Conservation (phyloP, 2,113 vertebrate genomes). For the Canis aureus region DNA sequence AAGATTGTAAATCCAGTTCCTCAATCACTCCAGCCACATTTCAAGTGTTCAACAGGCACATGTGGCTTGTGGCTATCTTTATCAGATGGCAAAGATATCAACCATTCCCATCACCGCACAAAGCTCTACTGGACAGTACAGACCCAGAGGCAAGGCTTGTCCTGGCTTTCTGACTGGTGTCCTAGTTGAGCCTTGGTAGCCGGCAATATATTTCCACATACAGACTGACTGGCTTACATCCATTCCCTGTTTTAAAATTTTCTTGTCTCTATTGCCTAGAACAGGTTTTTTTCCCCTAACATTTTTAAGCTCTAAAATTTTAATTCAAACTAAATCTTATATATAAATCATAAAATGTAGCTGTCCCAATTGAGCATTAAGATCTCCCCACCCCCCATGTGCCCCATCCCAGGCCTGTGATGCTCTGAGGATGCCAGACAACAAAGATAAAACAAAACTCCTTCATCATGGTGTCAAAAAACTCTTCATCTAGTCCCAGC, state of each 20-base stretch:
- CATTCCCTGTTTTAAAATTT: slow-evolving; percentile 23
- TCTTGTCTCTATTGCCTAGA: not conserved
- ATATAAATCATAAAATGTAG: not conserved
- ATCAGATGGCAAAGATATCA: not conserved
- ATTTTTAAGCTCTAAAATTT: not conserved
- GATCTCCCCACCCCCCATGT: not conserved
- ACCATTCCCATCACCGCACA: not conserved
- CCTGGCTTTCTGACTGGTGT: not conserved
- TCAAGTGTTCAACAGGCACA: not conserved
- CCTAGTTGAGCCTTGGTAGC: not conserved
- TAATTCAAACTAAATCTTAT: slow-evolving; percentile 35
- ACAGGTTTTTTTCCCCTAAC: not conserved
- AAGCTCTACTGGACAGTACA: not conserved
- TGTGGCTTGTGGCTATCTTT: not conserved
- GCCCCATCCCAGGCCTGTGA: not conserved
- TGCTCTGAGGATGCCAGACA: not conserved
- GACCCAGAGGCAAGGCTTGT: not conserved
- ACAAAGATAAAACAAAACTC: not conserved
- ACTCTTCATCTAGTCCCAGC: not conserved
- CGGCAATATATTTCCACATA: not conserved
- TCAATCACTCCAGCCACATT: not conserved
- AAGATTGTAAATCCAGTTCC: not conserved
- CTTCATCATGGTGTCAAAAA: not conserved
- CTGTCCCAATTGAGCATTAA: not conserved
- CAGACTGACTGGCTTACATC: not conserved